These are phyloP conservation scores for Branchipolynoe longqiensis DNA, from an alignment of 2,888 invertebrate species.

Conservation along the genomic window DNA sequence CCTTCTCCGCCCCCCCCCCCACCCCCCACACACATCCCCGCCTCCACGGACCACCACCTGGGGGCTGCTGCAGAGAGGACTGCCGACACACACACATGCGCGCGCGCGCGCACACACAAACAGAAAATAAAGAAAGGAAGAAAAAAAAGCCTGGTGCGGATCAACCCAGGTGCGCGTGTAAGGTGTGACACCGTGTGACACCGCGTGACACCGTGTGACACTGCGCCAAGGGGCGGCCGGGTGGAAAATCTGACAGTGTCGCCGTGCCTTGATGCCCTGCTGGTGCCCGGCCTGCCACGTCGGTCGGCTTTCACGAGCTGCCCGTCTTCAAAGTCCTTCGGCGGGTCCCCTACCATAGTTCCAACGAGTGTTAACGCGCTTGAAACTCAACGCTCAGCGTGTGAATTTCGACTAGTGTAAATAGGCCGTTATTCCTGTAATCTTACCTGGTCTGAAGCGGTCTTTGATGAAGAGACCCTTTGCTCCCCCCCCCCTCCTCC, in stretches of 20 bases:
- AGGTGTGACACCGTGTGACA: slow-evolving; percentile 25
- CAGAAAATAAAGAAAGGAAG: too few relatives aligned
- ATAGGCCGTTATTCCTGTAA: background rate
- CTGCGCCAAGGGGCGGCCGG: slow-evolving; percentile 22
- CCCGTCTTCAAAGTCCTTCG: slow-evolving; percentile 20
- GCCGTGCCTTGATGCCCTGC: background rate
- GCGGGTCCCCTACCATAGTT: slow-evolving; percentile 4
- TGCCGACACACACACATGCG: slow-evolving; percentile 7
- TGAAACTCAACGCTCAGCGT: slow-evolving; percentile 35
- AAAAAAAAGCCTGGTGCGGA: too few relatives aligned
- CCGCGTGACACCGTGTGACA: slow-evolving; percentile 28
- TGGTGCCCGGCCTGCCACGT: background rate
- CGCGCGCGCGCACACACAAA: too few relatives aligned
- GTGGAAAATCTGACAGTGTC: background rate
- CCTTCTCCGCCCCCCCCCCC: background rate
- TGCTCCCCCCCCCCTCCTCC: too few relatives aligned
- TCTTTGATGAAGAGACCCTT: slow-evolving; percentile 36
- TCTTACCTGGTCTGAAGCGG: slow-evolving; percentile 15
- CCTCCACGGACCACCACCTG: slow-evolving; percentile 24
- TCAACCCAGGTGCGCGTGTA: slow-evolving; percentile 15
- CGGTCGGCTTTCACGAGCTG: background rate
- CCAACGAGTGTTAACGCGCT: slow-evolving; percentile 27
- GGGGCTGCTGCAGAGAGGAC: too few relatives aligned
- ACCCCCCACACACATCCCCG: background rate
- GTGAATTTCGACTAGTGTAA: background rate